Evolutionary conservation across 1,140 invertebrate species (phyloP), one percentile per base, ranked within the genome.

Genomic region (Zeugodacus cucurbitae): DNA sequence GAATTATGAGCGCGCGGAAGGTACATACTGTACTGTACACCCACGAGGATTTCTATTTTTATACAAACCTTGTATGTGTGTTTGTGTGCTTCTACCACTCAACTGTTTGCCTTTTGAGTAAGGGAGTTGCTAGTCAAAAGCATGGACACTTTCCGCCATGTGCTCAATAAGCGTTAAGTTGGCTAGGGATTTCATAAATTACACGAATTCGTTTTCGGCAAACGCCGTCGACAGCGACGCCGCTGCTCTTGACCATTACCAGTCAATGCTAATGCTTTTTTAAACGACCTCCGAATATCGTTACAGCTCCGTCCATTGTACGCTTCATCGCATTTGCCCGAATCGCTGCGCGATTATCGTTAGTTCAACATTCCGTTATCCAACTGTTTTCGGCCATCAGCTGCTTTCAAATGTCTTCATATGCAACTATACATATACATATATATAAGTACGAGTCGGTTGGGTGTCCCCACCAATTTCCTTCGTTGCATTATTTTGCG

Each of bases 201-300:
- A 58, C 85, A 57, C 29, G 85, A 85, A 26, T 86, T 44, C 26
- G 6, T 57, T 57, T 41, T 22, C 26, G 29, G 29, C 32, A 11
- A 41, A 10, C 58, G 7, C 0, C n/a, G n/a, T 0, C 20, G n/a
- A 26, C 6, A 54, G 48, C 26, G 32, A 26, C 32, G 32, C 54
- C 14, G 14, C 48, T 57, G 44, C 26, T 57, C 26, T 86, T 59
- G 26, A 32, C 85, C 57, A 32, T 86, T 32, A 59, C 85, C 85
- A 59, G 32, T 86, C 57, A 57, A 57, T 86, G 29, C 85, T 86
- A 86, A 86, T 58, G 85, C 11, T n/a, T 86, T 54, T 86, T 86
- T 86, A 29, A 86, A 59, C 26, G 85, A 86, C 70, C 70, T 74
- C 34, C 17, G 37, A 41, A 74, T 44, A 41, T 37, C 70, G 34